A percentile compares a stretch with the other conserved stretches of the same genome.
Conservation (phyloP, 2,888 invertebrate genomes). For the Lumbricus terrestris region DNA sequence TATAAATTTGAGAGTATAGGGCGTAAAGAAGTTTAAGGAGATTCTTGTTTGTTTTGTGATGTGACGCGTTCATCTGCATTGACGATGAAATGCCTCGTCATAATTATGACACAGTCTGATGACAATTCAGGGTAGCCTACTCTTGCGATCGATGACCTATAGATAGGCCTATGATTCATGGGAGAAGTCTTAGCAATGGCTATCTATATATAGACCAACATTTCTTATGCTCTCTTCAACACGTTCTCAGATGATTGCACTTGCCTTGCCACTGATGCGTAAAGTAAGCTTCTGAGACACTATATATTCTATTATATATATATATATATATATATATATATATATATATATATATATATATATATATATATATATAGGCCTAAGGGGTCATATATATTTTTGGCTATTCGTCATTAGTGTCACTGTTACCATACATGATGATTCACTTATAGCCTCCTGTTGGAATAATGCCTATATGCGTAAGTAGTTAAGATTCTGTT, state of each 20-base stretch:
- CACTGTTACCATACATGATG: not conserved
- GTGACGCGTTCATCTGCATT: no score
- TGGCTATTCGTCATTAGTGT: not conserved
- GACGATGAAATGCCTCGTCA: not conserved
- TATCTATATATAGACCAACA: no score
- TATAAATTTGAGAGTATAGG: no score
- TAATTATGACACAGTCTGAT: not conserved
- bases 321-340: no score
- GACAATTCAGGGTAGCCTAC: no score
- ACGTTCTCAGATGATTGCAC: not conserved
- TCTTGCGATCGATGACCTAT: no score
- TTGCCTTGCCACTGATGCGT: not conserved
- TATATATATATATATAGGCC: no score
- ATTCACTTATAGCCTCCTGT: not conserved
- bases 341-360: no score
- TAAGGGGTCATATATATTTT: no score
- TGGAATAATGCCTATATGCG: not conserved
- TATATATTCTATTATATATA: no score
- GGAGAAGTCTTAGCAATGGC: not conserved
- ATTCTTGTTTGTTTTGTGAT: not conserved
- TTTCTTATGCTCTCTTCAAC: not conserved
- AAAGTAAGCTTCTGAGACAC: not conserved
- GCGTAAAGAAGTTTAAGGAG: not conserved
- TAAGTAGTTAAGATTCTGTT: no score
- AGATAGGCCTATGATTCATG: not conserved